A percentile compares a stretch with the other conserved stretches of the same genome.
These are phyloP conservation scores for Lottia gigantea DNA, from an alignment of 2,888 invertebrate species.

Conservation along the genomic window DNA sequence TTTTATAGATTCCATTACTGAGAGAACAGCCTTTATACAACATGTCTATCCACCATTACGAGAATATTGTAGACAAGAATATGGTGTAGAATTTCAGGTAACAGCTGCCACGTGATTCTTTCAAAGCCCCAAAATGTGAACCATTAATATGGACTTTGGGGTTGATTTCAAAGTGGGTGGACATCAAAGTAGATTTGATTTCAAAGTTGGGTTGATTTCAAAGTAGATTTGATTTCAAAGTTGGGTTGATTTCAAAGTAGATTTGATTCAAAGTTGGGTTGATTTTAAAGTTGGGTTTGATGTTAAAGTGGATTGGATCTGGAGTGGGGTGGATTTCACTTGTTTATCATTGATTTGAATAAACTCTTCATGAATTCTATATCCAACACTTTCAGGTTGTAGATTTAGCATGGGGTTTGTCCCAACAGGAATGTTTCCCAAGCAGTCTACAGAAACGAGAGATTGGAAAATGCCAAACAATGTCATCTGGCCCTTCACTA, in stretches of 20 bases:
- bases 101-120: too few species aligned
- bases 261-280: too few species aligned
- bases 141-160: too few species aligned
- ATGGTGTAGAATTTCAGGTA: conserved; percentile 65
- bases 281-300: too few species aligned
- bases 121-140: too few species aligned
- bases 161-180: too few species aligned
- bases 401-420: conserved; percentile 59
- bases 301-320: too few species aligned
- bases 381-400: conserved; percentile 46
- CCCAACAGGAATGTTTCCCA: conserved; percentile 27
- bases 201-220: neutral
- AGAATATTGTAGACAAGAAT: conserved; percentile 56
- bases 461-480: conserved; percentile 51
- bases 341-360: too few species aligned
- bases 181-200: too few species aligned
- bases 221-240: neutral
- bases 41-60: conserved; percentile 57
- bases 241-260: too few species aligned
- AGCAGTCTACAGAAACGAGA: conserved; percentile 42
- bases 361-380: neutral
- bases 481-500: conserved; percentile 59
- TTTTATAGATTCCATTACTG: conserved; percentile 53
- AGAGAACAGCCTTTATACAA: conserved; percentile 50
- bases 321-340: too few species aligned